Percentiles rank a stretch among this genome's conserved stretches.
phyloP scores from a whole-genome alignment of 2,797 vertebrate species.

The Esox masquinongy region DNA sequence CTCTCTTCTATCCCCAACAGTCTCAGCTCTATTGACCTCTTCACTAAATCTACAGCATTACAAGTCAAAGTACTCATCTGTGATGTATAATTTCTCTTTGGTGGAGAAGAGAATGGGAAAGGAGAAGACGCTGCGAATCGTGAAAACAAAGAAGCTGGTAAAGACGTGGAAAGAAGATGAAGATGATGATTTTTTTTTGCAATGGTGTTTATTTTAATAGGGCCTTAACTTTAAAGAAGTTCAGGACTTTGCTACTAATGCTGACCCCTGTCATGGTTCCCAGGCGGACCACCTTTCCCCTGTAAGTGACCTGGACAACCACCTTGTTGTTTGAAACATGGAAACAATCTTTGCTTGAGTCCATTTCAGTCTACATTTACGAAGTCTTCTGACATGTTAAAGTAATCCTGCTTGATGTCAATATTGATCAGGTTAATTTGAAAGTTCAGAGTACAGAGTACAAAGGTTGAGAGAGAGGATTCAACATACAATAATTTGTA shows the following conservation, averaged over 20 bases:
- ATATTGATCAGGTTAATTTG: conserved; percentile 61
- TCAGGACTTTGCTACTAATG: too few relatives aligned
- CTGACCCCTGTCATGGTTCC: neutral
- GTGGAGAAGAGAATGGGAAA: conserved; percentile 27
- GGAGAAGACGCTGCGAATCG: conserved; percentile 17
- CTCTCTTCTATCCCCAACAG: neutral
- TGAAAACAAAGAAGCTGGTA: neutral
- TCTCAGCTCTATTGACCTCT: conserved; percentile 41
- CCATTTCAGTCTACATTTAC: conserved; percentile 45
- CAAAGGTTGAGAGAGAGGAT: conserved; percentile 32
- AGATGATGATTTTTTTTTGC: too few relatives aligned
- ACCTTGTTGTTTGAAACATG: conserved; percentile 7
- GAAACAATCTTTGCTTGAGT: conserved; percentile 56
- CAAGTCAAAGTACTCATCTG: conserved; percentile 52
- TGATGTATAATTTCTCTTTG: conserved; percentile 60
- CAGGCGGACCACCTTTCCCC: conserved; percentile 17
- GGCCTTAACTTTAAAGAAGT: neutral
- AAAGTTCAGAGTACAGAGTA: conserved; percentile 54
- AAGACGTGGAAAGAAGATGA: too few relatives aligned
- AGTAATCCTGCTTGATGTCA: conserved; percentile 56
- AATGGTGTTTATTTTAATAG: neutral
- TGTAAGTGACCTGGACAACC: too few relatives aligned
- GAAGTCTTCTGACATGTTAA: conserved; percentile 60
- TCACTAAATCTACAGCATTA: conserved; percentile 45
- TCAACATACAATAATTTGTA: conserved; percentile 27